Percentiles rank a stretch among this genome's conserved stretches.
phyloP scores from a whole-genome alignment of 2,888 invertebrate genomes.

The Elgonia sp. region DNA sequence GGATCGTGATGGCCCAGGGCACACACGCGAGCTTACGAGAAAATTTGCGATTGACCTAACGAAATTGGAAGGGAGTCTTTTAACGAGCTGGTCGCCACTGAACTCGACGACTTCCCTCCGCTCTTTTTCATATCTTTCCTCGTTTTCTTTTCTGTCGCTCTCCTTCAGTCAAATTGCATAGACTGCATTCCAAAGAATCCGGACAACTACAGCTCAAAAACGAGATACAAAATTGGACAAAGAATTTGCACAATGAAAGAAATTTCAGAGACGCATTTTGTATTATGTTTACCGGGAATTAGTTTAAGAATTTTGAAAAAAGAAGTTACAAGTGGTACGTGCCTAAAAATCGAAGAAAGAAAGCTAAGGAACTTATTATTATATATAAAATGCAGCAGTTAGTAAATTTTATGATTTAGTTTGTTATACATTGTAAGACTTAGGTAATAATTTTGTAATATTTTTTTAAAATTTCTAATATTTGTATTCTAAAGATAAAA shows the following conservation, averaged over 20 bases:
- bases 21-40: slow-evolving; percentile 86
- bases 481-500: too few species aligned
- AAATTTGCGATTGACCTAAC: slow-evolving; percentile 87
- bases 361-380: too few species aligned
- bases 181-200: slow-evolving; percentile 64
- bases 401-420: too few species aligned
- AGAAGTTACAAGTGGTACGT: too few species aligned
- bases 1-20: slow-evolving; percentile 87
- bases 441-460: too few species aligned
- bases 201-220: slow-evolving; percentile 49
- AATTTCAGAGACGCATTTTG: slow-evolving; percentile 27
- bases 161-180: slow-evolving; percentile 59
- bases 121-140: slow-evolving; percentile 52
- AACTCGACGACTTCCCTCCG: slow-evolving; percentile 75
- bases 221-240: slow-evolving; percentile 8
- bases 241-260: slow-evolving; percentile 50
- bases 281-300: slow-evolving; percentile 31
- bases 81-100: slow-evolving; percentile 84
- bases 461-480: too few species aligned
- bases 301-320: too few species aligned
- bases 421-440: too few species aligned
- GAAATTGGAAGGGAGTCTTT: slow-evolving; percentile 84
- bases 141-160: slow-evolving; percentile 62
- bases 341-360: too few species aligned
- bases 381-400: too few species aligned